A percentile compares a stretch with the other conserved stretches of the same genome.
Conservation (phyloP, 2,888 invertebrate genomes). For the Synergus umbraculus region DNA sequence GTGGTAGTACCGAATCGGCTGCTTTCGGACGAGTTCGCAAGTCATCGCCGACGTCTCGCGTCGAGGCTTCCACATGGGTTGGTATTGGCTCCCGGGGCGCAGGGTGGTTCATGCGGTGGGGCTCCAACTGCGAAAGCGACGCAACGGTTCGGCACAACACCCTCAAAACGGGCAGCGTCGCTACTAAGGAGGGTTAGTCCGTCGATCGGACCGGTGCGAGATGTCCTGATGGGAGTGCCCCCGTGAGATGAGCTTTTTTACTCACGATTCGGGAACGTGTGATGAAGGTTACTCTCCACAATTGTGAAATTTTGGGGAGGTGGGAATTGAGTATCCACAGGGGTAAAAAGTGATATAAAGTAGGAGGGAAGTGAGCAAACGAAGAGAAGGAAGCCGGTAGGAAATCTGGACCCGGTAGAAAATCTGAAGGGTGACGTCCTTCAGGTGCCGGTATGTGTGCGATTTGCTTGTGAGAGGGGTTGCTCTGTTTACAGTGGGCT, state of each 20-base stretch:
- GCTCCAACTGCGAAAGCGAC: slow-evolving; percentile 69
- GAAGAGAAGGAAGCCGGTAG: background rate
- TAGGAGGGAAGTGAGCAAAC: background rate
- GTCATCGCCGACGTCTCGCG: slow-evolving; percentile 71
- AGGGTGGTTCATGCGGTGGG: slow-evolving; percentile 72
- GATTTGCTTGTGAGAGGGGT: background rate
- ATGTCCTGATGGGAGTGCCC: slow-evolving; percentile 74
- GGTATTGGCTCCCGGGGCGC: slow-evolving; percentile 77
- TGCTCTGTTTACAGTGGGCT: slow-evolving; percentile 12
- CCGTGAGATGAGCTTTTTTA: slow-evolving; percentile 54
- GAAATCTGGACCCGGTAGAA: background rate
- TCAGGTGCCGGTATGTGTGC: background rate
- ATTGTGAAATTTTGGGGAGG: background rate
- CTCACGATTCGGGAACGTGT: slow-evolving; percentile 27
- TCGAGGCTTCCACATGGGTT: slow-evolving; percentile 75
- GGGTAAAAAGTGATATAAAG: background rate
- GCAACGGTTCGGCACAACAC: slow-evolving; percentile 70
- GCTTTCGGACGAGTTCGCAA: slow-evolving; percentile 70
- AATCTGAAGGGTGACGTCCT: background rate
- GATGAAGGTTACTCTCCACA: slow-evolving; percentile 49
- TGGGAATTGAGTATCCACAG: background rate
- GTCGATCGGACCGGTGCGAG: slow-evolving; percentile 72
- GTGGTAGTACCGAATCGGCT: slow-evolving; percentile 60
- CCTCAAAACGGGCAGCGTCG: slow-evolving; percentile 73
- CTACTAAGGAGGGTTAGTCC: slow-evolving; percentile 75